These are phyloP conservation scores for Gobio occitaniae DNA, from an alignment of 2,797 vertebrate genomes.

Conservation along the genomic window DNA sequence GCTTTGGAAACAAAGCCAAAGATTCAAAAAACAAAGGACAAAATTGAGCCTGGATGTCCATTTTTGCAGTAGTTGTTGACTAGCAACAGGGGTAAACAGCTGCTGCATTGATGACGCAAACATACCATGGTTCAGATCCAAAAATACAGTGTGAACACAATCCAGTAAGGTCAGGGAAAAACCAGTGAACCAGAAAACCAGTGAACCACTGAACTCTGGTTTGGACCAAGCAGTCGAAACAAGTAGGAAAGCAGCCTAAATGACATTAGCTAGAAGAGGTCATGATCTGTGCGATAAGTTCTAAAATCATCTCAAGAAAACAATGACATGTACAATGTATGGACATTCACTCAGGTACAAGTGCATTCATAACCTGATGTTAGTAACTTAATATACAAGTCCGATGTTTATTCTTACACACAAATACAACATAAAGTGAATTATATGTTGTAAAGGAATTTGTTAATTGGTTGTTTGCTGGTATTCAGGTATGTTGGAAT, in stretches of 20 bases:
- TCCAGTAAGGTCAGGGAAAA: background rate
- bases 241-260: background rate
- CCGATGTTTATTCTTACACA: conserved; percentile 59
- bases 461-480: conserved; percentile 9
- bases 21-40: background rate
- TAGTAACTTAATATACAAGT: conserved; percentile 61
- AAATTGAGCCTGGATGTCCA: background rate
- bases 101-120: background rate
- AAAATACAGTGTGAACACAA: conserved; percentile 20
- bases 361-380: conserved; percentile 80
- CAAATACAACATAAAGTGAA: conserved; percentile 67
- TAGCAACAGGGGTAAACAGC: conserved; percentile 6
- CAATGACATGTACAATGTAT: conserved; percentile 73
- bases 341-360: conserved; percentile 80
- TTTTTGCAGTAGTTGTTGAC: background rate
- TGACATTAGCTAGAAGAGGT: background rate
- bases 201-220: background rate
- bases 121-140: background rate
- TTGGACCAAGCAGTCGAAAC: background rate
- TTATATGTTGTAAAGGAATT: conserved; percentile 14
- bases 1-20: background rate
- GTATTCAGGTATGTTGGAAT: conserved; percentile 36
- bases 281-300: background rate
- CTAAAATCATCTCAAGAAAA: conserved; percentile 42
- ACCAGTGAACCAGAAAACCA: background rate